Conservation (phyloP, 2,888 invertebrate genomes). For the Drosophila koepferae region DNA sequence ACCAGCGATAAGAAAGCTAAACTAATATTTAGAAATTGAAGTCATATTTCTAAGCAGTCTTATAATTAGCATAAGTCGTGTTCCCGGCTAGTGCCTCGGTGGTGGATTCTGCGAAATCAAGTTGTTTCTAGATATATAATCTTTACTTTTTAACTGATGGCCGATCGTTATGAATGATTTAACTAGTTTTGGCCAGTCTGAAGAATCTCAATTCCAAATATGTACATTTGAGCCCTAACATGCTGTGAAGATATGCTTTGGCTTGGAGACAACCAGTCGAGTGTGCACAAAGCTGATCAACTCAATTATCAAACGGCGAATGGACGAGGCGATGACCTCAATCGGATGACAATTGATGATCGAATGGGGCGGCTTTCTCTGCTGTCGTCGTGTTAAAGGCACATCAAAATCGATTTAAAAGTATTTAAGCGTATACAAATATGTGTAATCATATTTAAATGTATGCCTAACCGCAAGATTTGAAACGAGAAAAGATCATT, state of each 20-base stretch:
- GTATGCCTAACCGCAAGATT: slow-evolving; percentile 33
- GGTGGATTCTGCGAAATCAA: no score
- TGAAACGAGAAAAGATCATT: slow-evolving; percentile 7
- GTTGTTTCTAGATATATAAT: neutral
- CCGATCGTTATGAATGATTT: neutral
- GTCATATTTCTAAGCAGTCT: neutral
- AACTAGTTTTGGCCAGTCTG: neutral
- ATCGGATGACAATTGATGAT: slow-evolving; percentile 47
- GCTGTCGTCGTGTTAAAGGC: slow-evolving; percentile 11
- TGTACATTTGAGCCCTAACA: neutral
- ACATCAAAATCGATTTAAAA: neutral
- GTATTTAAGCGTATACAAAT: neutral
- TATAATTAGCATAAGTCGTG: neutral
- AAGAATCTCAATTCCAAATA: neutral
- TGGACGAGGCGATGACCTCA: slow-evolving; percentile 53
- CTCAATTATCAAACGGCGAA: slow-evolving; percentile 34
- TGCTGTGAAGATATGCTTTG: neutral
- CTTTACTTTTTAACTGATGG: neutral
- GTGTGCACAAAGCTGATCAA: slow-evolving; percentile 2
- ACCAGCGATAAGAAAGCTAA: neutral
- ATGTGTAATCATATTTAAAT: slow-evolving; percentile 34
- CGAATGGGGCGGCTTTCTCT: slow-evolving; percentile 48
- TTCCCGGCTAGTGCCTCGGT: neutral
- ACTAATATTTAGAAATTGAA: neutral
- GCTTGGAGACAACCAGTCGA: neutral